Evolutionary conservation across 2,797 vertebrate species (phyloP).

Genomic region (Sebastes vulpes): DNA sequence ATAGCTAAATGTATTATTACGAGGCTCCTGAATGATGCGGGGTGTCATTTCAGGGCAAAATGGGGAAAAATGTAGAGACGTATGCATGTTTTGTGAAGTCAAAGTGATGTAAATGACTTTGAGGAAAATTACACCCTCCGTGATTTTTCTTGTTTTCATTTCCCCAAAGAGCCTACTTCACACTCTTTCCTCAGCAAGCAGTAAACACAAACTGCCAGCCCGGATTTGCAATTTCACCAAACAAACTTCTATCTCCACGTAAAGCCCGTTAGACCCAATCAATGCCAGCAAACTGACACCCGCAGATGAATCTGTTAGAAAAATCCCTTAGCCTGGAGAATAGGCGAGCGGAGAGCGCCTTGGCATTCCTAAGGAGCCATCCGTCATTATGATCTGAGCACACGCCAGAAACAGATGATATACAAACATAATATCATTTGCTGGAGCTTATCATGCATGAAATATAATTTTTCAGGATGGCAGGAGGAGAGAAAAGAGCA

Average conservation of each 20-base stretch:
- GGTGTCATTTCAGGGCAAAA: slow-evolving; percentile 1
- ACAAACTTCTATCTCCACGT: slow-evolving; percentile 59
- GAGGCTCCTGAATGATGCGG: background rate
- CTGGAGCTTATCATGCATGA: slow-evolving; percentile 67
- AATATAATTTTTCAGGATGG: slow-evolving; percentile 65
- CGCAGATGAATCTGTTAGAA: slow-evolving; percentile 71
- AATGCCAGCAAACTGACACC: slow-evolving; percentile 75
- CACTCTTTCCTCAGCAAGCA: slow-evolving; percentile 42
- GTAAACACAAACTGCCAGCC: slow-evolving; percentile 64
- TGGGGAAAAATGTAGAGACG: background rate
- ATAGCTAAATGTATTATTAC: slow-evolving; percentile 1
- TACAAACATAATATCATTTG: slow-evolving; percentile 78
- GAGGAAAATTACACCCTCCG: slow-evolving; percentile 34
- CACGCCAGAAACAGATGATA: slow-evolving; percentile 71
- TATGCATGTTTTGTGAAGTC: slow-evolving; percentile 24
- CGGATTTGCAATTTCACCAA: slow-evolving; percentile 68
- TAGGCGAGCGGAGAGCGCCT: slow-evolving; percentile 41
- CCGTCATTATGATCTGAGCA: slow-evolving; percentile 76
- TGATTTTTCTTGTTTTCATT: slow-evolving; percentile 55
- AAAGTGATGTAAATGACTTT: slow-evolving; percentile 40
- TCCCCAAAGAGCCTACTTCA: slow-evolving; percentile 28
- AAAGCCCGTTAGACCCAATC: slow-evolving; percentile 69
- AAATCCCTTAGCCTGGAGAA: slow-evolving; percentile 68
- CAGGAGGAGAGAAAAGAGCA: slow-evolving; percentile 29
- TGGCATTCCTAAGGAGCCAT: slow-evolving; percentile 71